Conservation (phyloP, 1,140 invertebrate genomes). For the Zaprionus lachaisei region DNA sequence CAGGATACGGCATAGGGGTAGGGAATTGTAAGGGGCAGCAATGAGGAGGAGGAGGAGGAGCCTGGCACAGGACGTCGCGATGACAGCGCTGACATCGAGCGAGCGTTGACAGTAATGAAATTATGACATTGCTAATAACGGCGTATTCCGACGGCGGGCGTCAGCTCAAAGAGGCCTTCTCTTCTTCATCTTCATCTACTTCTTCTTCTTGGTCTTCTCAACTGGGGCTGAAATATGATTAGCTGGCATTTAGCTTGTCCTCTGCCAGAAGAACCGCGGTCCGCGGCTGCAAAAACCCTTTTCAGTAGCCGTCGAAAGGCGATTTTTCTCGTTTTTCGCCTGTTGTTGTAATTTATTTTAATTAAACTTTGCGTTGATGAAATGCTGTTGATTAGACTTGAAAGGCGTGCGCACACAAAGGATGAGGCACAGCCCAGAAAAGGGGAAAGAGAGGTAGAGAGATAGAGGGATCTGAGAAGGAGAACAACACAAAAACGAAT, state of each 20-base stretch:
- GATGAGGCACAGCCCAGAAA: not conserved
- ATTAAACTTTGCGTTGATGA: conserved; percentile 79
- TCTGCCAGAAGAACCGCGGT: conserved; percentile 14
- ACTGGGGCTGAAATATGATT: conserved; percentile 70
- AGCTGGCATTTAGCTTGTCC: conserved; percentile 67
- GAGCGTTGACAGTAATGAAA: conserved; percentile 82
- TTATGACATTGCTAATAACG: conserved; percentile 82
- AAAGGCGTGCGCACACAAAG: conserved; percentile 58
- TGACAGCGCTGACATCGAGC: conserved; percentile 32
- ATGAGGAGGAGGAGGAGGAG: not conserved
- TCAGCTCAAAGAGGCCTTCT: conserved; percentile 55
- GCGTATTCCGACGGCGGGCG: conserved; percentile 50
- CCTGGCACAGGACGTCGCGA: conserved; percentile 28
- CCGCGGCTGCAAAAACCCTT: conserved; percentile 57
- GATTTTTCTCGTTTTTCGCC: conserved; percentile 35
- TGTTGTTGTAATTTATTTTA: conserved; percentile 78
- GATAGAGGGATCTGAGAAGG: not conserved
- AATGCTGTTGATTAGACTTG: conserved; percentile 77
- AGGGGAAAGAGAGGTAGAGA: not conserved
- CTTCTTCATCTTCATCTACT: conserved; percentile 17
- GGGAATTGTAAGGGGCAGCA: too few relatives aligned
- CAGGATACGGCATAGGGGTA: not conserved
- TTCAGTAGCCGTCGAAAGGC: conserved; percentile 31
- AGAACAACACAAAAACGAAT: conserved; percentile 29
- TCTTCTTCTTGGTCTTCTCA: not conserved